Evolutionary conservation across 2,797 vertebrate genomes (phyloP), one percentile per base, ranked within the genome.

Genomic region (Cossypha heuglini): DNA sequence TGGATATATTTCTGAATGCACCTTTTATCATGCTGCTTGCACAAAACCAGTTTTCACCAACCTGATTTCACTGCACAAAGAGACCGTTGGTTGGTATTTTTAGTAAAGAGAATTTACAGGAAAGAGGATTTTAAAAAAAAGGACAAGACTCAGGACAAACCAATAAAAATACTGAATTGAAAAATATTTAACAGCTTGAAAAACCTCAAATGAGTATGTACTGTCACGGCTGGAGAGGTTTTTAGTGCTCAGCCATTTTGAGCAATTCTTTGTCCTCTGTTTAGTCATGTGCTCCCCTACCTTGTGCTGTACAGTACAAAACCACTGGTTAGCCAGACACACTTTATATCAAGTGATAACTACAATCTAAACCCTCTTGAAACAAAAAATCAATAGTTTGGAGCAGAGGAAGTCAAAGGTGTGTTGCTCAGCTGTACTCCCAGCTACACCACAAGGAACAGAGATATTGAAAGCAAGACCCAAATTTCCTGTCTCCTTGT

Each of bases 1-100:
- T 94, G 93, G 86, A 90, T 93, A 68, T 73, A 81, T 96, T 94
- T 88, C 94, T 94, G 91, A 97, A 96, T 86, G 77, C 88, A 96
- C 83, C 93, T 96, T 97, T 96, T 92, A 93, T 96, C 90, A n/a
- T 71, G 79, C 83, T 94, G 71, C 91, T 88, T 88, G 86, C 79
- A 96, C 93, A 91, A 93, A 96, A 95, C 29, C 90, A 84, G 73
- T 91, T 94, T 94, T 88, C 88, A 84, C 90, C 95, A 95, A 94
- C 79, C 88, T 93, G 91, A 93, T 95, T 94, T 88, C 38, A 18
- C 71, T 46, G 48, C 73, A 95, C 59, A 94, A 94, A 94, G 74
- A 91, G 76, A 86, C 45, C 0, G 4, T 75, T 76, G 49, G 91
- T 64, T 3, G 52, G 69, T 94, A 96, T 93, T 96, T 96, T 97